A percentile compares a stretch with the other conserved stretches of the same genome.
Conservation (phyloP, 1,140 invertebrate genomes). For the Lucilia cuprina region DNA sequence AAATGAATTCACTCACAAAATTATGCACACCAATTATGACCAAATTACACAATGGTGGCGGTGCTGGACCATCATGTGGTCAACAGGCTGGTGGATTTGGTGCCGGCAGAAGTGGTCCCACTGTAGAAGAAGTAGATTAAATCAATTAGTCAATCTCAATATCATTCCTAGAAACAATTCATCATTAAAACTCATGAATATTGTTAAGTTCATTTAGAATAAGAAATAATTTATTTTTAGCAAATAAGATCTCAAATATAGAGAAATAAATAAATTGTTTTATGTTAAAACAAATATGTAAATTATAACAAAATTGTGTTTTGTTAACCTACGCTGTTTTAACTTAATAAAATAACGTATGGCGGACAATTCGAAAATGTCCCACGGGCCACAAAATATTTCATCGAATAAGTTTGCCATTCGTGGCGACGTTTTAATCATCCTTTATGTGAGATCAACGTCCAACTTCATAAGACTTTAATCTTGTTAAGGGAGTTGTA, state of each 20-base stretch:
- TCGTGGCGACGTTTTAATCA: no score
- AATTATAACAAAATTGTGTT: no score
- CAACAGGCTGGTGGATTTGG: slow-evolving; percentile 64
- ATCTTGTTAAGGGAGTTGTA: no score
- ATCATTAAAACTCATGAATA: background rate
- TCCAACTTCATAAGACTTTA: no score
- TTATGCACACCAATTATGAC: slow-evolving; percentile 68
- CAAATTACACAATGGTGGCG: slow-evolving; percentile 65
- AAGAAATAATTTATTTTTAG: no score
- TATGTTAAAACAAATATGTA: slow-evolving; percentile 27
- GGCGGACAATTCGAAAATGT: no score
- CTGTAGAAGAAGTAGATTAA: slow-evolving; percentile 79
- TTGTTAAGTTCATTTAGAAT: slow-evolving; percentile 1
- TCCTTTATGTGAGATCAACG: no score
- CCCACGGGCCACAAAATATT: no score
- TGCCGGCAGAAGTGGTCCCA: slow-evolving; percentile 65
- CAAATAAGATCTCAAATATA: no score
- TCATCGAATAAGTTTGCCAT: no score
- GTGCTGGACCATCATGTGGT: slow-evolving; percentile 56
- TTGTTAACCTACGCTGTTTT: no score
- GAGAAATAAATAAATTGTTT: slow-evolving; percentile 27
- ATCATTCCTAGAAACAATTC: background rate
- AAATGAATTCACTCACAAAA: slow-evolving; percentile 66
- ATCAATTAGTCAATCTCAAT: background rate
- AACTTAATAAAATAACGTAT: no score